phyloP scores from a whole-genome alignment of 1,140 invertebrate species.

The Drosophila eugracilis region DNA sequence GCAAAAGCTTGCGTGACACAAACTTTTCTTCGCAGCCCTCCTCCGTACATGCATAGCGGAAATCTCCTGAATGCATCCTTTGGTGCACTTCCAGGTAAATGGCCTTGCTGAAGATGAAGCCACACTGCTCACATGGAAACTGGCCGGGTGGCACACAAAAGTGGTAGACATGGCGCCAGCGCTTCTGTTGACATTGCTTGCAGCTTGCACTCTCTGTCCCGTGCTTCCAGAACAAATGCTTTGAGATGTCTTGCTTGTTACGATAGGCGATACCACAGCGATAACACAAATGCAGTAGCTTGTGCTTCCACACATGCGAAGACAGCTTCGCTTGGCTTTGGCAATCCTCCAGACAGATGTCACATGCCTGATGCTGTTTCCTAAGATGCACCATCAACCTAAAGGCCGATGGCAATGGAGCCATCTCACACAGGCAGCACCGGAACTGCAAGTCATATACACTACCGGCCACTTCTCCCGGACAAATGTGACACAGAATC shows the following conservation, averaged over 20 bases:
- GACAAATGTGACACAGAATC: constrained; percentile 92
- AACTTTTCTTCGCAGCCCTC: constrained; percentile 90
- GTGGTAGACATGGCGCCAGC: constrained; percentile 95
- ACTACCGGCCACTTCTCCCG: constrained; percentile 88
- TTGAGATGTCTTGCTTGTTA: constrained; percentile 94
- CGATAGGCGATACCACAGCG: constrained; percentile 93
- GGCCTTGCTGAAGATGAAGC: constrained; percentile 89
- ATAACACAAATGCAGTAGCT: constrained; percentile 93
- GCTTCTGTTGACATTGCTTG: constrained; percentile 93
- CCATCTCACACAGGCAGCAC: constrained; percentile 90
- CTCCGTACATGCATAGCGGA: constrained; percentile 89
- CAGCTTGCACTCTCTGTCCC: constrained; percentile 94
- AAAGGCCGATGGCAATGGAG: constrained; percentile 92
- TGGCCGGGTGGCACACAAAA: constrained; percentile 92
- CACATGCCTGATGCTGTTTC: constrained; percentile 92
- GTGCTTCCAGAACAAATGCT: constrained; percentile 96
- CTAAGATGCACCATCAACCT: constrained; percentile 93
- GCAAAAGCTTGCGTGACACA: constrained; percentile 91
- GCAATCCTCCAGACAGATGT: constrained; percentile 93
- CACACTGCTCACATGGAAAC: constrained; percentile 93
- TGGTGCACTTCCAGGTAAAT: constrained; percentile 93
- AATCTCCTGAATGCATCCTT: constrained; percentile 90
- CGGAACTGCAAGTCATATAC: constrained; percentile 86
- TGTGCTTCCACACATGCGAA: constrained; percentile 95
- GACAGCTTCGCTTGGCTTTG: constrained; percentile 90